Base-by-base conservation (phyloP, 2,888 invertebrate genomes). In the Mythimna albipuncta region DNA sequence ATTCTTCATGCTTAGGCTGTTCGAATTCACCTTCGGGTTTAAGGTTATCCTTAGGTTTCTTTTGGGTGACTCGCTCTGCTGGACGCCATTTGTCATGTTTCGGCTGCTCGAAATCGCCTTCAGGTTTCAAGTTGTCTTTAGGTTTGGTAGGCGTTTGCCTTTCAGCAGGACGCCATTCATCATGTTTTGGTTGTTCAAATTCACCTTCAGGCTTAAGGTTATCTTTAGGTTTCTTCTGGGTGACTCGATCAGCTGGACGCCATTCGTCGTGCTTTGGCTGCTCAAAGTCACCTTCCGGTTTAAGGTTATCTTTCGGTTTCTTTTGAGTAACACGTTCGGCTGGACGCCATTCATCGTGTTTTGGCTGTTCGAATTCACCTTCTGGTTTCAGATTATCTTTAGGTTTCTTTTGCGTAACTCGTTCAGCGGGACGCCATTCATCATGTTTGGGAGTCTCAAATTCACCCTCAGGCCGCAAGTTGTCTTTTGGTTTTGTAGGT, bases 131-230 rank as follows among this genome's bases (percentile, higher is more conserved):
- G 26, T 75, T 75, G 52, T 75, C 75, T 1, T 75, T 44, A 0
- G 75, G 75, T 63, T 75, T 32, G 32, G 32, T 32, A 32, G 32
- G 32, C 32, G 32, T 32, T 32, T 32, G 32, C 3, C 32, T 32
- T 32, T 32, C 32, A 32, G 32, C 32, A 32, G 32, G 74, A 6
- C 74, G 74, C 74, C 74, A 74, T 13, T 74, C 89, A 41, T 94
- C 91, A 35, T 94, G 94, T 41, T 93, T 92, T 0, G 96, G 97
- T 44, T 91, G 91, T 50, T 94, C 94, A 80, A 97, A 95, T n/a
- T 96, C 94, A 96, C 97, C 97, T 89, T 97, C 97, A 0, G 97
- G 96, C 64, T 89, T 90, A 0, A 97, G 85, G 83, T 97, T 97
- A 77, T 97, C 97, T 21, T 92, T 85, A 0, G 93, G 94, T 26